Base-by-base conservation (phyloP, 2,888 invertebrate genomes). In the Drosophila nr. medialis region DNA sequence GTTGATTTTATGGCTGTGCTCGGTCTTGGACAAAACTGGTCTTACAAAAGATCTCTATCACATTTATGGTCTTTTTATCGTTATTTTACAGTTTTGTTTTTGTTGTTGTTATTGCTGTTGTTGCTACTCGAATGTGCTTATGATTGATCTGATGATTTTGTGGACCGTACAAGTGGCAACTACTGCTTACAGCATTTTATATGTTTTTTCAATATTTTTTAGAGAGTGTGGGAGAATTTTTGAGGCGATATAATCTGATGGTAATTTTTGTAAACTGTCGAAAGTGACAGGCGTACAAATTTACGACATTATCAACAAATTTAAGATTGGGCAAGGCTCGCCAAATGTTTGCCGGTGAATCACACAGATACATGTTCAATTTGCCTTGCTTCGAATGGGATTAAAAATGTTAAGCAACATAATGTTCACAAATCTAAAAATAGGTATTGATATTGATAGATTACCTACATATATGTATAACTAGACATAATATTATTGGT, bases 161-260 rank as follows among this genome's bases (percentile, higher is more conserved):
- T 84, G 70, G 78, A 72, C 72, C 72, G 75, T 60, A 68, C 81
- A 75, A 69, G 81, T 72, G 72, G 70, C 81, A 81, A 87, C 87
- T 81, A 84, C 84, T 69, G 84, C 76, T 42, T 8, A 18, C 53
- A 74, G 70, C 64, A 30, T 48, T 62, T 38, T 68, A 38, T 63
- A 29, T 34, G 27, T 29, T 54, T 60, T 51, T 21, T 29, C 50
- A 51, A 48, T 50, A 62, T 58, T 40, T 27, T 51, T 65, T 68
- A 62, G 84, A 86, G 87, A 86, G 89, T 89, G 89, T 89, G 84
- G 84, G 89, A 86, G 89, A 84, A 84, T 86, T 86, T 80, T 77
- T 66, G n/a, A 50, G 49, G 18, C 40, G 29, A 50, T 42, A 67
- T 80, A 86, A 84, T 84, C 86, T 83, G 84, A 81, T 72, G 84